Percentiles rank a stretch among this genome's conserved stretches.
Evolutionary conservation across 2,797 vertebrate species (phyloP).

Genomic region (Melanotaenia pygmaea): DNA sequence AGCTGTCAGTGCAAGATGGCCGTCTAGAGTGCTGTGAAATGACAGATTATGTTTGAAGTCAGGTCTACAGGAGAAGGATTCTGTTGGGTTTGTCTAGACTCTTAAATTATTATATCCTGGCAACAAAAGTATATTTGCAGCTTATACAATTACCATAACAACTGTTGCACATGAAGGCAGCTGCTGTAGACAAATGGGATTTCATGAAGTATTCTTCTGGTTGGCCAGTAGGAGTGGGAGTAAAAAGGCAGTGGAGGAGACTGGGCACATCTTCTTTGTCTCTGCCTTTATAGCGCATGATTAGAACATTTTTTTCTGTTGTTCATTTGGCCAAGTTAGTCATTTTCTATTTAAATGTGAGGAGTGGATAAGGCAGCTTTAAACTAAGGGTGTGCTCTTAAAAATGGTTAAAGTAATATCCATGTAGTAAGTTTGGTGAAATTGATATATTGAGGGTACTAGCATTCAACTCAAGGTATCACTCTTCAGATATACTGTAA

Average conservation of each 20-base stretch:
- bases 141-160: background rate
- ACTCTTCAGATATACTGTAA: background rate
- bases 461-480: background rate
- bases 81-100: background rate
- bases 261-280: background rate
- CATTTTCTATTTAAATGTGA: background rate
- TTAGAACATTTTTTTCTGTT: background rate
- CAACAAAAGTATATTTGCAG: background rate
- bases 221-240: background rate
- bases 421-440: background rate
- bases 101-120: background rate
- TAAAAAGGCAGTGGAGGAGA: constrained; percentile 2
- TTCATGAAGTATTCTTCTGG: background rate
- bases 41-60: background rate
- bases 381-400: background rate
- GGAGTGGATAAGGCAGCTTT: background rate
- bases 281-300: background rate
- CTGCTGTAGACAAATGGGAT: background rate
- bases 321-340: background rate
- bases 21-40: background rate
- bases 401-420: background rate
- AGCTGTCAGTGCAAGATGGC: background rate
- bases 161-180: background rate
- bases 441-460: background rate
- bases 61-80: background rate